phyloP scores from a whole-genome alignment of 2,797 vertebrate genomes.

The Hafferia zeledoni region DNA sequence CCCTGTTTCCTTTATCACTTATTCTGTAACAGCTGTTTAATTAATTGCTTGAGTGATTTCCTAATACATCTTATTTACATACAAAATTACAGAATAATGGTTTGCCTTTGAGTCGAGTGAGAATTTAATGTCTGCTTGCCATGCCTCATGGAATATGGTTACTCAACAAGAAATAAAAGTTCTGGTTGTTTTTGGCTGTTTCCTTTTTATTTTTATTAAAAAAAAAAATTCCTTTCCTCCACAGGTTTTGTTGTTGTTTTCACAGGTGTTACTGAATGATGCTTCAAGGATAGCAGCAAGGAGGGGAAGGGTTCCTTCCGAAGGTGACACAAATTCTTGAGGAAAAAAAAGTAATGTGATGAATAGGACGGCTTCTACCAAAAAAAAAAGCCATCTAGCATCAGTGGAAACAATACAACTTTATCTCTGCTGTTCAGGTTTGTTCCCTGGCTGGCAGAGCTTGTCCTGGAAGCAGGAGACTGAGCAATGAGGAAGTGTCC shows the following conservation, averaged over 20 bases:
- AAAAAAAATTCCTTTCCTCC: background rate
- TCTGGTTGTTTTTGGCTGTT: constrained; percentile 24
- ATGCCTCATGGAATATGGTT: constrained; percentile 57
- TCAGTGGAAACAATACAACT: background rate
- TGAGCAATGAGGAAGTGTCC: background rate
- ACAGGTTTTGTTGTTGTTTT: background rate
- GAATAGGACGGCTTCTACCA: background rate
- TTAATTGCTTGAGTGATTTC: constrained; percentile 75
- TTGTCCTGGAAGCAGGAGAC: background rate
- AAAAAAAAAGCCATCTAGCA: background rate
- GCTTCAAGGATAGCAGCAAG: background rate
- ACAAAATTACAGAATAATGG: constrained; percentile 77
- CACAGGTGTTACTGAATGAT: background rate
- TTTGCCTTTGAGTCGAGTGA: constrained; percentile 70
- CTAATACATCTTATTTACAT: constrained; percentile 79
- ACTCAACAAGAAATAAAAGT: constrained; percentile 63
- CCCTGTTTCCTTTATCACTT: constrained; percentile 72
- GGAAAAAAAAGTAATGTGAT: background rate
- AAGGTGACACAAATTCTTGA: background rate
- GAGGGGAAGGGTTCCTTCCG: background rate
- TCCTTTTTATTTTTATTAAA: background rate
- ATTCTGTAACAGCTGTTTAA: constrained; percentile 79
- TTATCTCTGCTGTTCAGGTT: constrained; percentile 31
- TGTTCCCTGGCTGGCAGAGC: background rate
- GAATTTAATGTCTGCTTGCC: constrained; percentile 68